Evolutionary conservation across 2,888 invertebrate genomes (phyloP).

Genomic region (Polylopha cassiicola): DNA sequence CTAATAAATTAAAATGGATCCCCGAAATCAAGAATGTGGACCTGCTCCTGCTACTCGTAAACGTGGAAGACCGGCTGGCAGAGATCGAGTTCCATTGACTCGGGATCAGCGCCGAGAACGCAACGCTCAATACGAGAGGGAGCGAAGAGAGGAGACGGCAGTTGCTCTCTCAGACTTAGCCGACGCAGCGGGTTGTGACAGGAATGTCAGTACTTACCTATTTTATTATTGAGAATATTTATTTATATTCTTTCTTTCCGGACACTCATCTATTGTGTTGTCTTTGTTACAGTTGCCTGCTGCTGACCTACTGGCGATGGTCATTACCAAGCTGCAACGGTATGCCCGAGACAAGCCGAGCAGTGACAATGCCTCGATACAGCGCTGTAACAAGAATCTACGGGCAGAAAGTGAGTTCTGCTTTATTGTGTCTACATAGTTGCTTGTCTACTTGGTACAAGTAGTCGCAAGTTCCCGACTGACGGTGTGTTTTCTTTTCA

Average conservation of each 20-base stretch:
- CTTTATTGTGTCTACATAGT: no score
- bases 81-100: slow-evolving; percentile 1
- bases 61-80: slow-evolving; percentile 6
- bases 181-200: slow-evolving; percentile 1
- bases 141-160: slow-evolving; percentile 16
- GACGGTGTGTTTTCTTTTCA: no score
- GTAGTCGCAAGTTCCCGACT: no score
- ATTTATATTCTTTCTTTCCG: no score
- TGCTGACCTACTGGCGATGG: not conserved
- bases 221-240: no score
- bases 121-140: slow-evolving; percentile 23
- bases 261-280: no score
- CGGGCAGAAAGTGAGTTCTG: slow-evolving; percentile 2
- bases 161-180: slow-evolving; percentile 13
- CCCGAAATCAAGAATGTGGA: no score
- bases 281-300: not conserved
- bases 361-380: not conserved
- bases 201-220: slow-evolving; percentile 9
- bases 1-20: no score
- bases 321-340: not conserved
- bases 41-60: not conserved
- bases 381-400: slow-evolving; percentile 1
- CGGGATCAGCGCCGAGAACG: slow-evolving; percentile 22
- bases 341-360: not conserved
- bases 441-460: no score